Conservation (phyloP, 37 sponge, comb jelly and placozoan species). For the Geodia barretti region DNA sequence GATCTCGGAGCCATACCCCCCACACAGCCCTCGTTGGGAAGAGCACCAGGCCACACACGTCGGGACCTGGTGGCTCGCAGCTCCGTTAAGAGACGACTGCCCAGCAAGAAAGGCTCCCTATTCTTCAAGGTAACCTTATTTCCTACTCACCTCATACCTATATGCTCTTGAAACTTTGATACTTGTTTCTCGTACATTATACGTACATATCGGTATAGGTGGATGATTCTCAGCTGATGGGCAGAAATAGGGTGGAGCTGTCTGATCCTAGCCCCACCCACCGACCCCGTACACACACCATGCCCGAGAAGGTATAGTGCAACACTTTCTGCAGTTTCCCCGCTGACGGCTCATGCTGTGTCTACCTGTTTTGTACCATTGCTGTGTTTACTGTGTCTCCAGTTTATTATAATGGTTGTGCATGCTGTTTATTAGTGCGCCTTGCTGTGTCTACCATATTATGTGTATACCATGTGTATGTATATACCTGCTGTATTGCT, state of each 20-base stretch:
- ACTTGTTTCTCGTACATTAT: no score
- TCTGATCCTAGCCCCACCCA: background rate
- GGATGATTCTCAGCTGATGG: background rate
- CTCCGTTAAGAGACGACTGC: slow-evolving; percentile 7
- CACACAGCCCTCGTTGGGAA: slow-evolving; percentile 32
- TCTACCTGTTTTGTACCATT: background rate
- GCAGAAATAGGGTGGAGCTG: background rate
- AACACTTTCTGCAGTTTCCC: background rate
- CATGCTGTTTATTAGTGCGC: no score
- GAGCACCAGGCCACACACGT: slow-evolving; percentile 19
- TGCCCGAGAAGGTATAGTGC: background rate
- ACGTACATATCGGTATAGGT: no score
- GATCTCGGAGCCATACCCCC: slow-evolving; percentile 40
- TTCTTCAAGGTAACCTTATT: background rate
- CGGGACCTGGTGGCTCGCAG: slow-evolving; percentile 28
- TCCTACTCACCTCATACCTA: no score
- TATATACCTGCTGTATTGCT: no score
- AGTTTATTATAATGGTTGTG: no score
- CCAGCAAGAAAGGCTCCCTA: slow-evolving; percentile 1
- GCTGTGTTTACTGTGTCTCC: no score
- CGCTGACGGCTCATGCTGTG: background rate
- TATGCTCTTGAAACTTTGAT: no score
- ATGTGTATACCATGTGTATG: no score
- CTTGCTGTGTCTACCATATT: no score
- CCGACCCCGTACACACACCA: background rate